Evolutionary conservation across 1,140 invertebrate genomes (phyloP).

Genomic region (Cotesia vestalis): DNA sequence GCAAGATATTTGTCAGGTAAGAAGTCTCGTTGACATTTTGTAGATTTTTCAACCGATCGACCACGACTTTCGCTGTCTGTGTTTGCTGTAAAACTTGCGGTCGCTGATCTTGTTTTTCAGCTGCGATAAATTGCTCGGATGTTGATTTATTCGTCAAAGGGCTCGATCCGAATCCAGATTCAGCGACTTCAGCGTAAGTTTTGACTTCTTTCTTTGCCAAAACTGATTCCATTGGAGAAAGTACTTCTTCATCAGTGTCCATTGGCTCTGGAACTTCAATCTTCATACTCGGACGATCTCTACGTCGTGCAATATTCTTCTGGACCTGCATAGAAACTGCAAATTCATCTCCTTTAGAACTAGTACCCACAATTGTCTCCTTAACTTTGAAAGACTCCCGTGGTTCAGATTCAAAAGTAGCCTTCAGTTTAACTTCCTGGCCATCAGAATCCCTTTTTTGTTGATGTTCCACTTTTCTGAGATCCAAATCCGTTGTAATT

Average conservation of each 20-base stretch:
- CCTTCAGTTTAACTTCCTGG: slow-evolving; percentile 2
- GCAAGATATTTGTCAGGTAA: slow-evolving; percentile 69
- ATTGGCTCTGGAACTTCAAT: slow-evolving; percentile 50
- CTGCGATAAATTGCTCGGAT: no score
- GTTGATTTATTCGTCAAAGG: not conserved
- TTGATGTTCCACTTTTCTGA: slow-evolving; percentile 13
- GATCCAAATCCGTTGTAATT: slow-evolving; percentile 19
- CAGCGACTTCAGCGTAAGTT: slow-evolving; percentile 46
- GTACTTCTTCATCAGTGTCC: slow-evolving; percentile 51
- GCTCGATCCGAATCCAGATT: slow-evolving; percentile 33
- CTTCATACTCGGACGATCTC: slow-evolving; percentile 29
- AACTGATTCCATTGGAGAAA: slow-evolving; percentile 50
- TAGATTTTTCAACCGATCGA: slow-evolving; percentile 67
- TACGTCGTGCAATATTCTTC: not conserved
- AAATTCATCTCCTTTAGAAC: not conserved
- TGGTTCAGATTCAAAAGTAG: slow-evolving; percentile 9
- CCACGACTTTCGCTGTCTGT: slow-evolving; percentile 60
- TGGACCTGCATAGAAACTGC: slow-evolving; percentile 4
- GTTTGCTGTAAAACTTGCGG: slow-evolving; percentile 52
- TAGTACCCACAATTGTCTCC: not conserved
- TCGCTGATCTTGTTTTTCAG: not conserved
- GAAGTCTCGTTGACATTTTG: slow-evolving; percentile 65
- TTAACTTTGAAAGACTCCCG: slow-evolving; percentile 5
- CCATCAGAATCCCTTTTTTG: slow-evolving; percentile 22
- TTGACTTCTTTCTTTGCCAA: slow-evolving; percentile 42